A percentile compares a stretch with the other conserved stretches of the same genome.
Conservation (phyloP, 1,140 invertebrate genomes). For the Aphidius gifuensis region DNA sequence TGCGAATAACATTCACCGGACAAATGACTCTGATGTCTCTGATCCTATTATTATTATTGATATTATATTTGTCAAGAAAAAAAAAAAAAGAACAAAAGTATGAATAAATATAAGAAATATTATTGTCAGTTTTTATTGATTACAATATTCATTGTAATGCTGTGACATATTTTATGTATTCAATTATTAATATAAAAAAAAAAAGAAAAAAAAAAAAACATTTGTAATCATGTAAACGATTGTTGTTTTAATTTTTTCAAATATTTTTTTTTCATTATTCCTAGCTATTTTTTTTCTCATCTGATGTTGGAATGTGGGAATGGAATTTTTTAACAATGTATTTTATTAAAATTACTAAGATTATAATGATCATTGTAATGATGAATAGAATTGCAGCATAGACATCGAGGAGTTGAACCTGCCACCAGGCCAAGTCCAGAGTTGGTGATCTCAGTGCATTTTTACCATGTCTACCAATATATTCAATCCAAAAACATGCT, state of each 20-base stretch:
- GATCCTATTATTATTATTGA: constrained; percentile 34
- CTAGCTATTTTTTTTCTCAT: too few relatives aligned
- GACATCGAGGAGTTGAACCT: constrained; percentile 41
- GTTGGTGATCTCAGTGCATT: constrained; percentile 31
- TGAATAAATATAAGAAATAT: constrained; percentile 37
- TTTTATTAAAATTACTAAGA: neutral
- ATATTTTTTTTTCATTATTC: too few relatives aligned
- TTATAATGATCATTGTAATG: neutral
- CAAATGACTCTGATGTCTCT: constrained; percentile 35
- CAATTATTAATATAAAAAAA: constrained; percentile 42
- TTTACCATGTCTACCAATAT: constrained; percentile 48
- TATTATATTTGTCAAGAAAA: constrained; percentile 12
- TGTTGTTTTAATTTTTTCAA: too few relatives aligned
- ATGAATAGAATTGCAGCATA: constrained; percentile 24
- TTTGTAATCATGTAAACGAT: too few relatives aligned
- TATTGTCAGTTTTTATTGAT: constrained; percentile 46
- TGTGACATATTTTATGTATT: constrained; percentile 56
- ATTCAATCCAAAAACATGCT: constrained; percentile 59
- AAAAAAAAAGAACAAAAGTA: constrained; percentile 2
- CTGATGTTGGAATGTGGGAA: too few relatives aligned
- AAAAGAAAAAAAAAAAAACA: too few relatives aligned
- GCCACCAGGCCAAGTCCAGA: constrained; percentile 33
- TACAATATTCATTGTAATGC: constrained; percentile 51
- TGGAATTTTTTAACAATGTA: too few relatives aligned
- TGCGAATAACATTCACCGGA: constrained; percentile 39